Percentiles rank a stretch among this genome's conserved stretches.
These are phyloP conservation scores for Deilephila elpenor DNA, from an alignment of 2,888 invertebrate species.

Conservation along the genomic window DNA sequence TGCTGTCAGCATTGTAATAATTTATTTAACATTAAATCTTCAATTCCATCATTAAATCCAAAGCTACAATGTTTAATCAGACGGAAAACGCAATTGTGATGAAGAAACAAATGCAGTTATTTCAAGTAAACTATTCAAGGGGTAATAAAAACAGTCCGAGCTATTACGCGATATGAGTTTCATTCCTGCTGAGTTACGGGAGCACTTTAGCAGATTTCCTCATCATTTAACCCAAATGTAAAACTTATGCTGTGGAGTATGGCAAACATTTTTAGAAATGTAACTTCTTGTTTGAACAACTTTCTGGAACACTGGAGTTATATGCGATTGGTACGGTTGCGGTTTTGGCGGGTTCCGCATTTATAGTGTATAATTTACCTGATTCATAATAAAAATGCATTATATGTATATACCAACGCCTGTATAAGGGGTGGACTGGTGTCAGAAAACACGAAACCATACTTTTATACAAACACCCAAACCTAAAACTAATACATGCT, in stretches of 20 bases:
- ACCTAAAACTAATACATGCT: no score
- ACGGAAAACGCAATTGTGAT: conserved; percentile 14
- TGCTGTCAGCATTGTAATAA: no score
- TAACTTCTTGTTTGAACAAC: neutral
- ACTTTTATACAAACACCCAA: no score
- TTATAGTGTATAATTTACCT: no score
- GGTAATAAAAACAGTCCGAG: conserved; percentile 4
- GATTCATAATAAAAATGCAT: no score
- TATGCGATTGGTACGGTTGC: no score
- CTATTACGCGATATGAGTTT: conserved; percentile 8
- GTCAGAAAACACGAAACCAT: no score
- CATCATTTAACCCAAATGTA: conserved; percentile 16
- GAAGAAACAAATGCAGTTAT: conserved; percentile 11
- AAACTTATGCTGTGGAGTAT: neutral
- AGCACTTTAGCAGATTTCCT: conserved; percentile 19
- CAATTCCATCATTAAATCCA: neutral
- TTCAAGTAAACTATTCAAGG: conserved; percentile 19
- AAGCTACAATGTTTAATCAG: neutral
- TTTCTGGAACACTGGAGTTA: neutral
- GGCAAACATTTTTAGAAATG: conserved; percentile 12
- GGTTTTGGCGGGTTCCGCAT: no score
- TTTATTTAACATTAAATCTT: no score
- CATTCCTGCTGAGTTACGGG: conserved; percentile 14
- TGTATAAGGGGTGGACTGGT: no score
- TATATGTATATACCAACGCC: no score